Evolutionary conservation across 2,113 vertebrate genomes (phyloP).

Genomic region (Cyprinodon tularosa): DNA sequence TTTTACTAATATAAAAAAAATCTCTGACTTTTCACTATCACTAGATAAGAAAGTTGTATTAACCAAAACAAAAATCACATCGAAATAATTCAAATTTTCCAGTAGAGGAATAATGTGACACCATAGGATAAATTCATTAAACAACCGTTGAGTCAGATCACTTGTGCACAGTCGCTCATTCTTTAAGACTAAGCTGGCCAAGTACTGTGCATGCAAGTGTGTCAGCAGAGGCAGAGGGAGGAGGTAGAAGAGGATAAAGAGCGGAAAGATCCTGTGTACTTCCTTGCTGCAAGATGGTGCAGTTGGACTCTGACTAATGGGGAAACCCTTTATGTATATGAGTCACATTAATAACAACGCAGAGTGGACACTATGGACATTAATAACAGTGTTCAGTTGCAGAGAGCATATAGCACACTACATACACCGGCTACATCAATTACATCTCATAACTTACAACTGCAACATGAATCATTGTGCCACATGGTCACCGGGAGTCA

Average conservation of each 20-base stretch:
- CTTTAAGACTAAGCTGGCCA: not conserved
- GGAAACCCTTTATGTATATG: constrained; percentile 75
- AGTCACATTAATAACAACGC: constrained; percentile 79
- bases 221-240: not conserved
- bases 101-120: not conserved
- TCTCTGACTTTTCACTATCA: no score
- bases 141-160: not conserved
- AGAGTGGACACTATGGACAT: constrained; percentile 68
- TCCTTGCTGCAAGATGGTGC: constrained; percentile 37
- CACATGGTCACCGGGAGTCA: constrained; percentile 24
- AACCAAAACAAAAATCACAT: not conserved
- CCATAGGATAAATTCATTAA: not conserved
- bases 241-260: constrained; percentile 3
- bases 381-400: constrained; percentile 65
- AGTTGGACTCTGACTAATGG: constrained; percentile 77
- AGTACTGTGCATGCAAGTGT: not conserved
- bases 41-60: not conserved
- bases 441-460: constrained; percentile 62
- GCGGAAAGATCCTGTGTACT: constrained; percentile 23
- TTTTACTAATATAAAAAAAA: no score
- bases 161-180: not conserved
- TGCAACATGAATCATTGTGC: constrained; percentile 61
- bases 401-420: constrained; percentile 38
- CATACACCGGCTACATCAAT: constrained; percentile 60
- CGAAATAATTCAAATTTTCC: not conserved